phyloP scores from a whole-genome alignment of 1,140 invertebrate genomes.

The Micrasema minimum region DNA sequence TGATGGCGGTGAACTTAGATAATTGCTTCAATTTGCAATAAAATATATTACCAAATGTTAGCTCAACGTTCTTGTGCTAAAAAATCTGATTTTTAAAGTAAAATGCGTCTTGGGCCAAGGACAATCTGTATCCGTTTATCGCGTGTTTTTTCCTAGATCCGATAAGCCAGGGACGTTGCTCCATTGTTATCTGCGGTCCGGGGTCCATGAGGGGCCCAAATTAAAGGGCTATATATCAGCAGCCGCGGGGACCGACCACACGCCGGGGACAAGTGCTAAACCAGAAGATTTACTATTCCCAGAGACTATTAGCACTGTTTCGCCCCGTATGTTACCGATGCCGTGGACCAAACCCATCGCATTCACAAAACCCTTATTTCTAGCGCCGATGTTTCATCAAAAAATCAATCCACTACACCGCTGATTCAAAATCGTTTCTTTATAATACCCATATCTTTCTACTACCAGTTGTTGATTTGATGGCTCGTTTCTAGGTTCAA shows the following conservation, averaged over 20 bases:
- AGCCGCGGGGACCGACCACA: conserved; percentile 41
- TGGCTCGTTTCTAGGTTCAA: background rate
- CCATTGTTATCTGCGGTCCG: conserved; percentile 28
- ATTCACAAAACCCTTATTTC: background rate
- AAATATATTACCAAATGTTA: no score
- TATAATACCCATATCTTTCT: background rate
- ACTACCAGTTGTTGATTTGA: background rate
- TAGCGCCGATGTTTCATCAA: background rate
- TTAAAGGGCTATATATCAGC: conserved; percentile 50
- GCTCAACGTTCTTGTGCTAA: no score
- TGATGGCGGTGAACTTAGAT: no score
- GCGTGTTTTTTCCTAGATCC: conserved; percentile 18
- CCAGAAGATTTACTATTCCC: conserved; percentile 48
- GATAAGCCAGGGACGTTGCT: conserved; percentile 25
- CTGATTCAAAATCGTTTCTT: background rate
- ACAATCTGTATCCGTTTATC: conserved; percentile 1
- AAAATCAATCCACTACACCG: background rate
- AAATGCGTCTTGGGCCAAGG: no score
- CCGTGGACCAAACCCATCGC: background rate
- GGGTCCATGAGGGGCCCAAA: conserved; percentile 2
- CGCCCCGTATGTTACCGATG: conserved; percentile 38
- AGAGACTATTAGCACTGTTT: conserved; percentile 50
- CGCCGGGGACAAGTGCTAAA: conserved; percentile 40
- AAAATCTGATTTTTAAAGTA: no score
- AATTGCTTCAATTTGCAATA: no score